phyloP scores from a whole-genome alignment of 2,113 vertebrate genomes.

The Sigmodon hispidus region DNA sequence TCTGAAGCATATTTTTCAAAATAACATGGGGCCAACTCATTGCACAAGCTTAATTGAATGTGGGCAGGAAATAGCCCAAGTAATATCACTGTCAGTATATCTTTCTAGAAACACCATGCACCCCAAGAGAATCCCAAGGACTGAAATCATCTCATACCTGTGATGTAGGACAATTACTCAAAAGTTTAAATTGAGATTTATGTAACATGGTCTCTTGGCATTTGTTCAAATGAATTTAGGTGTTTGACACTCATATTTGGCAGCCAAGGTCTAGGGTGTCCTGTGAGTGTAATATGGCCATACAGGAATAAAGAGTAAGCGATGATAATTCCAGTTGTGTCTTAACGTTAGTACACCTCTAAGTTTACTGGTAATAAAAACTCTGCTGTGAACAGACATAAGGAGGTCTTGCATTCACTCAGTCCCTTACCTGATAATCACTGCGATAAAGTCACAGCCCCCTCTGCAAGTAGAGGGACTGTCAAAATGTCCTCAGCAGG shows the following conservation, averaged over 20 bases:
- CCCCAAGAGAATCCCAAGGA: neutral
- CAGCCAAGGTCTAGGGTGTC: neutral
- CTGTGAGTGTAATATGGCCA: neutral
- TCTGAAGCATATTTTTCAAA: neutral
- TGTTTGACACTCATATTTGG: neutral
- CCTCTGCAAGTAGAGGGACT: neutral
- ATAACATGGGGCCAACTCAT: neutral
- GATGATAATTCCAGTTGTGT: neutral
- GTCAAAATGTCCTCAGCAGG: neutral
- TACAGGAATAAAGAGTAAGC: neutral
- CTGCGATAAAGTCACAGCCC: neutral
- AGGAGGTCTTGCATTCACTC: neutral
- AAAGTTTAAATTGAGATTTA: neutral
- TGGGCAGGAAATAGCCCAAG: neutral
- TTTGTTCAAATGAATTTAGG: neutral
- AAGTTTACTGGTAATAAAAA: neutral
- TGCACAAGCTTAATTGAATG: neutral
- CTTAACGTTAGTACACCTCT: neutral
- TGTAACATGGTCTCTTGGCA: neutral
- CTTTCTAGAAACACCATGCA: neutral
- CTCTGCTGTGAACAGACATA: neutral
- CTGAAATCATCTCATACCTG: neutral
- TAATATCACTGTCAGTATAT: neutral
- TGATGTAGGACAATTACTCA: neutral
- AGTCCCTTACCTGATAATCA: neutral